Evolutionary conservation across 2,888 invertebrate species (phyloP), one percentile per base, ranked within the genome.

Genomic region (Helicoverpa assulta): DNA sequence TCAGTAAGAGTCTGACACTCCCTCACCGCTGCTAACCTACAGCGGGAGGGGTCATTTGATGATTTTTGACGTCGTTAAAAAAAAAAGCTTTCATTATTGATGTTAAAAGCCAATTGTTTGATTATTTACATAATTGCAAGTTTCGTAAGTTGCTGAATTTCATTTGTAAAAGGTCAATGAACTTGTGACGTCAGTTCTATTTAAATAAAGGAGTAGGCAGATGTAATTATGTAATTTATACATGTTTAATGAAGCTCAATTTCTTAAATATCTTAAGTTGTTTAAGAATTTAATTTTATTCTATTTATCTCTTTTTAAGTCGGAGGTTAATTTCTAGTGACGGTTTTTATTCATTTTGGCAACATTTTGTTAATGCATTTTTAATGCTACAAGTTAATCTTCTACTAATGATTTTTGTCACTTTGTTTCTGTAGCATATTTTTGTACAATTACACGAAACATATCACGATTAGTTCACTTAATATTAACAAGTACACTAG

Each of bases 21-120:
- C n/a, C n/a, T n/a, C n/a, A n/a, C n/a, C n/a, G n/a, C n/a, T n/a
- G n/a, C n/a, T n/a, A n/a, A n/a, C n/a, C n/a, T n/a, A n/a, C n/a
- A n/a, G n/a, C n/a, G n/a, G n/a, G n/a, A n/a, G n/a, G n/a, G n/a
- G n/a, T n/a, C n/a, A n/a, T n/a, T n/a, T n/a, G n/a, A n/a, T n/a
- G n/a, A n/a, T n/a, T n/a, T n/a, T n/a, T n/a, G n/a, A n/a, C n/a
- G n/a, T n/a, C n/a, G n/a, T n/a, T n/a, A n/a, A n/a, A n/a, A n/a
- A n/a, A n/a, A n/a, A n/a, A n/a, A 65, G 21, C 54, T 18, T 21
- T 51, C 6, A 37, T 19, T 73, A 57, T 75, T 74, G 21, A 61
- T 26, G 29, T 21, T 54, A 29, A 37, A 7, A n/a, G 54, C 57
- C 37, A 26, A 26, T 26, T 26, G 26, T 26, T 55, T 40, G 29